Percentiles rank a stretch among this genome's conserved stretches.
Conservation (phyloP, 2,888 invertebrate species). For the Apodemia duryi region DNA sequence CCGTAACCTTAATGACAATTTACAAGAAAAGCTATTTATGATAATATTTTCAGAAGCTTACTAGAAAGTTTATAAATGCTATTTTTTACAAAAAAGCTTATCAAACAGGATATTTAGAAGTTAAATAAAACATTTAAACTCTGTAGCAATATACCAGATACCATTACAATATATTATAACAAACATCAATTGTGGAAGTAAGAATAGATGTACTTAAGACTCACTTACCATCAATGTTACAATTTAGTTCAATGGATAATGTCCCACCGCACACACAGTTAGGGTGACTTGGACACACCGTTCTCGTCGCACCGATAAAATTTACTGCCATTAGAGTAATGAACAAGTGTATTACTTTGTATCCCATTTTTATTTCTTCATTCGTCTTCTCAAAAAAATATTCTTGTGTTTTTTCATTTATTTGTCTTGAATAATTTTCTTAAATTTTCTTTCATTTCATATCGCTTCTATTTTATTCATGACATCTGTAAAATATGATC, state of each 20-base stretch:
- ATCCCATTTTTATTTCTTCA: slow-evolving; percentile 47
- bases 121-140: too few species aligned
- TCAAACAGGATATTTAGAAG: too few species aligned
- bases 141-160: too few species aligned
- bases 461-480: background rate
- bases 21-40: slow-evolving; percentile 15
- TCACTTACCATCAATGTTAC: slow-evolving; percentile 70
- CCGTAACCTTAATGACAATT: too few species aligned
- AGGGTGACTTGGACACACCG: slow-evolving; percentile 67
- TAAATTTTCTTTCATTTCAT: slow-evolving; percentile 12
- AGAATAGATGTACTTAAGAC: slow-evolving; percentile 39
- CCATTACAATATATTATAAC: too few species aligned
- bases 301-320: slow-evolving; percentile 55
- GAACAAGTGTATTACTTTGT: slow-evolving; percentile 52
- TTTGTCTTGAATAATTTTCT: slow-evolving; percentile 17
- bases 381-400: slow-evolving; percentile 16
- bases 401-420: slow-evolving; percentile 13
- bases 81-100: too few species aligned
- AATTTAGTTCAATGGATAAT: slow-evolving; percentile 68
- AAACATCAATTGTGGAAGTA: slow-evolving; percentile 23
- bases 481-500: background rate
- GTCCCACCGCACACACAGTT: slow-evolving; percentile 73
- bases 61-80: too few species aligned
- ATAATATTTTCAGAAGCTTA: slow-evolving; percentile 18
- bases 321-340: slow-evolving; percentile 55